Evolutionary conservation across 2,888 invertebrate genomes (phyloP), one percentile per base, ranked within the genome.

Genomic region (Caenorhabditis angaria): DNA sequence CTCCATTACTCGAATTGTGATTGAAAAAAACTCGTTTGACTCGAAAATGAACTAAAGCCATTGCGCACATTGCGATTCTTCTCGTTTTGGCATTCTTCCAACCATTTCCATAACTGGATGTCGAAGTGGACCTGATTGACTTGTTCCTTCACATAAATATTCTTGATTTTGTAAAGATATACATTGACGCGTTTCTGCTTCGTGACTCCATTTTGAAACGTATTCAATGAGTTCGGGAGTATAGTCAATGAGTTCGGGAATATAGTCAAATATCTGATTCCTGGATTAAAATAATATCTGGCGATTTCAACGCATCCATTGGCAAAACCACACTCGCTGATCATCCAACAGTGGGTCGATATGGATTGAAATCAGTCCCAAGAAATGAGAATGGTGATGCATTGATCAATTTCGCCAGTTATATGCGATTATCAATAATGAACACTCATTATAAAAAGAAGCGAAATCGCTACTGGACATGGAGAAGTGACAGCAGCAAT

Each of bases 1-100:
- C 72, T 47, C 78, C 78, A 62, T 76, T 76, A 22, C 32, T 25
- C 1, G 71, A 58, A 10, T 66, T 51, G 18, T 20, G 50, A 1
- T 20, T 41, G 47, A 65, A 76, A 53, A 75, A 78, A 5, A 78
- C 56, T 20, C 76, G 71, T 41, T 63, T 64, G 20, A 74, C 62
- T 27, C 78, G 64, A 55, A 74, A 68, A 41, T 78, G 78, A n/a
- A 78, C 76, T 0, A 78, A 70, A 4, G 78, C 78, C 78, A 78
- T 78, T 24, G 78, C 69, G 50, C 78, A 78, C 78, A 78, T 76
- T 4, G 71, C 74, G 18, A 22, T 20, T 28, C 24, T 5, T 58
- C 60, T 25, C 64, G 35, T 25, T 65, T 64, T 32, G 58, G 61
- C 27, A 67, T 51, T 24, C 50, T 69, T 4, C 60, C 50, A 10